Conservation (phyloP, 2,797 vertebrate genomes). For the Galago senegalensis region DNA sequence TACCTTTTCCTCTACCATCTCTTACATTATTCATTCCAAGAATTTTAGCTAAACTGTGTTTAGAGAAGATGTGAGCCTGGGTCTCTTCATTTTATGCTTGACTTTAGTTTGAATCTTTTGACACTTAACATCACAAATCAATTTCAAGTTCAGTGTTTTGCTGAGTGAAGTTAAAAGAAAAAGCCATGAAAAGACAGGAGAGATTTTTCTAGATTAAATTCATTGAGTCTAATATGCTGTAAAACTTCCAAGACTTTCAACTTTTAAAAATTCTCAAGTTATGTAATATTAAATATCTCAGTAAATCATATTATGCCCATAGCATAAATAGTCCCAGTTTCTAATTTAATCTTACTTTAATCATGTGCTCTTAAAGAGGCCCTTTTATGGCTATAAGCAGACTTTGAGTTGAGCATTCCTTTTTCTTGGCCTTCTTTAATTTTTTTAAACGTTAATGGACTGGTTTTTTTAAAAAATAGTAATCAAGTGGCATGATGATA, state of each 20-base stretch:
- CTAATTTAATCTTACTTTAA: conserved; percentile 49
- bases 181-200: not conserved
- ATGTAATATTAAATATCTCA: not conserved
- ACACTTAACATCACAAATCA: not conserved
- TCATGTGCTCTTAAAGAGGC: conserved; percentile 18
- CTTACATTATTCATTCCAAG: not conserved
- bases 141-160: conserved; percentile 19
- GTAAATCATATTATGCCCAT: not conserved
- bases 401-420: conserved; percentile 37
- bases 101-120: not conserved
- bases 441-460: conserved; percentile 16
- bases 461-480: conserved; percentile 45
- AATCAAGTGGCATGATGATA: conserved; percentile 22
- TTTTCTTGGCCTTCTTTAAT: conserved; percentile 12
- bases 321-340: conserved; percentile 29
- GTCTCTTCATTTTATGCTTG: not conserved
- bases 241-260: conserved; percentile 60
- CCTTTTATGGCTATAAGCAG: conserved; percentile 13
- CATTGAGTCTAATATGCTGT: conserved; percentile 9
- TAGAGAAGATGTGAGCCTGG: not conserved
- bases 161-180: conserved; percentile 45
- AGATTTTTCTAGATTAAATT: conserved; percentile 23
- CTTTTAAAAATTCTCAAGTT: conserved; percentile 58
- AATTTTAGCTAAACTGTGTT: not conserved
- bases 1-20: not conserved